These are phyloP conservation scores for Pseudococcus longispinus DNA, from an alignment of 2,888 invertebrate genomes.

Conservation along the genomic window DNA sequence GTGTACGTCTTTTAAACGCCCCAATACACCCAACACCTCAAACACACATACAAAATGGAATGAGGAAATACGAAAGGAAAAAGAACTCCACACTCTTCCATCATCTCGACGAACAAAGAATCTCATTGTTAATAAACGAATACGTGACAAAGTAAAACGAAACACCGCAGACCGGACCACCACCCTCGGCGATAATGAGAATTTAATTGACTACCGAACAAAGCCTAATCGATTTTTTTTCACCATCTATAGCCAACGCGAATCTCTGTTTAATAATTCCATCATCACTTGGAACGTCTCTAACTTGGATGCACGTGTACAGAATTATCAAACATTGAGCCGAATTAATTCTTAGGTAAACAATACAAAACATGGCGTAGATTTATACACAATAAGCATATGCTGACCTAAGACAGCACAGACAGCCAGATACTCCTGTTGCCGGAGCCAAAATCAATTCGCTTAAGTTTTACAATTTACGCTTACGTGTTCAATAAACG, in stretches of 20 bases:
- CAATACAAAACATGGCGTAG: neutral
- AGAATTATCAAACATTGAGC: neutral
- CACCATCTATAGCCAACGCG: neutral
- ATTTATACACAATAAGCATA: neutral
- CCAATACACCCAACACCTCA: neutral
- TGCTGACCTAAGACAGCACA: conserved; percentile 1
- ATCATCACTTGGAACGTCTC: neutral
- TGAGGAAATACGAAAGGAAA: neutral
- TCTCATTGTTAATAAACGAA: conserved; percentile 13
- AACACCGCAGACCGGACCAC: neutral
- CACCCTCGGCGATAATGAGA: conserved; percentile 31
- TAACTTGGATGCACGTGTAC: neutral
- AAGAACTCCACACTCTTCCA: neutral
- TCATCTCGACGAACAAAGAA: neutral
- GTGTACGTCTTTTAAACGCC: neutral
- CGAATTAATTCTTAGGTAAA: neutral
- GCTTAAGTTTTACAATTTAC: conserved; percentile 7
- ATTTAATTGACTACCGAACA: conserved; percentile 20
- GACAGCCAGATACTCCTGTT: neutral
- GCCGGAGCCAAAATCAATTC: neutral
- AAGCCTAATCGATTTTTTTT: conserved; percentile 2
- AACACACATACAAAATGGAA: neutral
- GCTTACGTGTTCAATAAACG: neutral
- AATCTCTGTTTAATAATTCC: conserved; percentile 1
- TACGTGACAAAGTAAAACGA: conserved; percentile 3